Conservation (phyloP, 2,888 invertebrate genomes). For the Cryptosula pallasiana region DNA sequence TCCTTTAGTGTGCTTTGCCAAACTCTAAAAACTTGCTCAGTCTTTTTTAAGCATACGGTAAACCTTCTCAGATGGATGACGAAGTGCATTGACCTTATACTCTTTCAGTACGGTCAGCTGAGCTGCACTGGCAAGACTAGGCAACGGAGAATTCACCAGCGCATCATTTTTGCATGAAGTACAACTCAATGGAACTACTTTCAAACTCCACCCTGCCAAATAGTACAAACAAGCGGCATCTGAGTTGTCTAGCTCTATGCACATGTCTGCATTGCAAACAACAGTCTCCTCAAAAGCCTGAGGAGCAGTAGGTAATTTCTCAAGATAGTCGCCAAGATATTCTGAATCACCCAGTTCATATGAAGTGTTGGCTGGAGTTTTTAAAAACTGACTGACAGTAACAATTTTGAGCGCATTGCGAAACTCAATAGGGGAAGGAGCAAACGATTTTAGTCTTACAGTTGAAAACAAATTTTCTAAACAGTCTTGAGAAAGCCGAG, state of each 20-base stretch:
- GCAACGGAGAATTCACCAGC: neutral
- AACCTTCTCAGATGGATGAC: neutral
- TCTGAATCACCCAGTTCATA: neutral
- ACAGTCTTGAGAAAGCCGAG: too few relatives aligned
- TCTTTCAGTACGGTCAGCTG: neutral
- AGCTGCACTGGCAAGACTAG: neutral
- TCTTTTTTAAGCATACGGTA: neutral
- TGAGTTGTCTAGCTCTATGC: neutral
- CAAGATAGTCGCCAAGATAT: neutral
- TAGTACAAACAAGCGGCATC: too few relatives aligned
- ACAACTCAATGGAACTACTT: neutral
- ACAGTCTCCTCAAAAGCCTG: too few relatives aligned
- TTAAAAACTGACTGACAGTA: too few relatives aligned
- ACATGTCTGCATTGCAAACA: neutral
- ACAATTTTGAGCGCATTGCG: neutral
- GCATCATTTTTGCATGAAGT: neutral
- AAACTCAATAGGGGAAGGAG: neutral
- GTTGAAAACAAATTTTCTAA: neutral
- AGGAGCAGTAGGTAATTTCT: neutral
- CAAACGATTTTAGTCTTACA: neutral
- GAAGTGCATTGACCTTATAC: neutral
- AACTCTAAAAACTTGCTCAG: neutral
- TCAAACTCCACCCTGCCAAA: neutral
- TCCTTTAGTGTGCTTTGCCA: neutral
- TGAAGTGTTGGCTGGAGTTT: neutral